These are phyloP conservation scores for Myrmophylax atrothorax DNA, from an alignment of 2,113 vertebrate genomes.

Conservation along the genomic window DNA sequence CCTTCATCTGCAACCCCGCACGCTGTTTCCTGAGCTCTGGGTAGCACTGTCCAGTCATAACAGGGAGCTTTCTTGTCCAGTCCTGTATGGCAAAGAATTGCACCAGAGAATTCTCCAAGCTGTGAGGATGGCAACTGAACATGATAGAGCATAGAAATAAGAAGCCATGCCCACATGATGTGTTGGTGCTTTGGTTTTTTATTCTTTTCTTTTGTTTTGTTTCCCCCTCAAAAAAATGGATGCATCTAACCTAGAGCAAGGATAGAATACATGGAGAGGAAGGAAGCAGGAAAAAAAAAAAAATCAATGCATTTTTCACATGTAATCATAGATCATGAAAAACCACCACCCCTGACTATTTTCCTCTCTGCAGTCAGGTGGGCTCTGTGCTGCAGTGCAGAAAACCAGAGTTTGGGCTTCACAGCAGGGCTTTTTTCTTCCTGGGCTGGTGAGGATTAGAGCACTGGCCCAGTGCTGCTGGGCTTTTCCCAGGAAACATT, in stretches of 20 bases:
- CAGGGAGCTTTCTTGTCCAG: neutral
- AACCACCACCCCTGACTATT: neutral
- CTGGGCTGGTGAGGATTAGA: neutral
- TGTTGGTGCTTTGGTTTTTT: neutral
- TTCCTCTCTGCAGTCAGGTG: neutral
- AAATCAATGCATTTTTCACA: neutral
- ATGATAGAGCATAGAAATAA: neutral
- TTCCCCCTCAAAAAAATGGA: fast-evolving
- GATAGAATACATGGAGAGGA: neutral
- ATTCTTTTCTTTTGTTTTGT: fast-evolving
- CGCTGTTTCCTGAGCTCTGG: fast-evolving
- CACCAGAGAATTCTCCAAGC: neutral
- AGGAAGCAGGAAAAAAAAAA: neutral
- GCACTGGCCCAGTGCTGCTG: neutral
- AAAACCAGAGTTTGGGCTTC: neutral
- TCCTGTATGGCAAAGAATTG: neutral
- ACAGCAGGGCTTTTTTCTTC: neutral
- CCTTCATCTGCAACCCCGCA: neutral
- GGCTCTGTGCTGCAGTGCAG: neutral
- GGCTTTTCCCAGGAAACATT: neutral
- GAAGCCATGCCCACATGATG: neutral
- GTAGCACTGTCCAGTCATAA: fast-evolving
- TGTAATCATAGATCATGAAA: neutral
- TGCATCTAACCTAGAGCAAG: neutral
- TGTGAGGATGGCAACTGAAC: neutral